These are phyloP conservation scores for Dolomedes plantarius DNA, from an alignment of 2,888 invertebrate species.

Conservation along the genomic window DNA sequence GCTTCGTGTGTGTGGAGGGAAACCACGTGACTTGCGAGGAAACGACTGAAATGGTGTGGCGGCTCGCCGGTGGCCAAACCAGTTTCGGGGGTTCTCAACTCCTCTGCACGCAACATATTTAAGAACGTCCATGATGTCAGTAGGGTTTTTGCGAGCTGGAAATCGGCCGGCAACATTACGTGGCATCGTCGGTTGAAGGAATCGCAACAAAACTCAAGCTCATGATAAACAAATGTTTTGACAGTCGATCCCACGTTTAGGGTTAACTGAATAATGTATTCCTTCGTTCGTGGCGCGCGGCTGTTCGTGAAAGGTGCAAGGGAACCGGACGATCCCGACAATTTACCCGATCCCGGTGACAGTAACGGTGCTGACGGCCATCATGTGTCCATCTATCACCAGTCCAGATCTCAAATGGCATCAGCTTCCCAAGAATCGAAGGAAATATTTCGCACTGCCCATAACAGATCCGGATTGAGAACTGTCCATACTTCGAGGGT, in stretches of 20 bases:
- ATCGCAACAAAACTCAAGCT: neutral
- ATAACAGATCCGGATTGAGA: constrained; percentile 83
- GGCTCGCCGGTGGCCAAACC: constrained; percentile 61
- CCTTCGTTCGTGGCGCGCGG: constrained; percentile 85
- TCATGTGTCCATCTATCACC: constrained; percentile 40
- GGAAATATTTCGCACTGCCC: constrained; percentile 89
- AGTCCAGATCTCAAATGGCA: constrained; percentile 73
- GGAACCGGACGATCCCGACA: constrained; percentile 81
- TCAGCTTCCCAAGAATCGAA: constrained; percentile 74
- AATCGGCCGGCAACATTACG: constrained; percentile 31
- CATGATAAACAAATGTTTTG: constrained; percentile 10
- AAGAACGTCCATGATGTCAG: constrained; percentile 36
- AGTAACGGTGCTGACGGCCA: constrained; percentile 28
- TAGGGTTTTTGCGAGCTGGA: constrained; percentile 19
- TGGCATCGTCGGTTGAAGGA: constrained; percentile 20
- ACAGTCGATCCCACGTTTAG: neutral
- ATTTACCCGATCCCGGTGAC: constrained; percentile 76
- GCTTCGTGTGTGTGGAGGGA: constrained; percentile 23
- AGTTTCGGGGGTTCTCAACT: constrained; percentile 46
- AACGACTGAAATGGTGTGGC: constrained; percentile 18
- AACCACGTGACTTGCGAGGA: constrained; percentile 42
- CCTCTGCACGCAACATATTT: constrained; percentile 44
- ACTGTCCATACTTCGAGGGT: constrained; percentile 89
- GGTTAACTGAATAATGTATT: constrained; percentile 81
- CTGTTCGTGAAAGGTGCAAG: constrained; percentile 86